Conservation (phyloP, 2,888 invertebrate species). For the Drosophila falleni region DNA sequence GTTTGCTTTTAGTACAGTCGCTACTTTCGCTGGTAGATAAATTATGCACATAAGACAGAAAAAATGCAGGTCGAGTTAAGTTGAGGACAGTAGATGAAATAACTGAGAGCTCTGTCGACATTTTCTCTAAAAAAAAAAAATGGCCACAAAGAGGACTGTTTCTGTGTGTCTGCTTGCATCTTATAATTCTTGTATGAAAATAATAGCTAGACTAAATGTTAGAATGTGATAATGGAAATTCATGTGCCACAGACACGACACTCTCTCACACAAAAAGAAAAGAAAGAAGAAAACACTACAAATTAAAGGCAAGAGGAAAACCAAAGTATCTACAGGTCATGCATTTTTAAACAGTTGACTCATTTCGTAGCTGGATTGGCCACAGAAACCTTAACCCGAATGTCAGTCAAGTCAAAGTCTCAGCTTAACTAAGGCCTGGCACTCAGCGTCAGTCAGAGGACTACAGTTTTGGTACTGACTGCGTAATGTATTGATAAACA, state of each 20-base stretch:
- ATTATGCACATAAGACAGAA: slow-evolving; percentile 66
- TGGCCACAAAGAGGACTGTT: slow-evolving; percentile 5
- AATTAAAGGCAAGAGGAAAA: neutral
- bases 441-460: slow-evolving; percentile 17
- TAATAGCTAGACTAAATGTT: slow-evolving; percentile 76
- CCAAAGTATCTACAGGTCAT: slow-evolving; percentile 36
- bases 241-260: slow-evolving; percentile 67
- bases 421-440: slow-evolving; percentile 30
- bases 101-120: slow-evolving; percentile 5
- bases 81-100: slow-evolving; percentile 5
- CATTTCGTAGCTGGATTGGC: slow-evolving; percentile 7
- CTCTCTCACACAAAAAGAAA: slow-evolving; percentile 2
- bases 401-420: slow-evolving; percentile 31
- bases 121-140: neutral
- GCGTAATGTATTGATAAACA: slow-evolving; percentile 77
- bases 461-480: slow-evolving; percentile 42
- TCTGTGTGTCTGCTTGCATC: slow-evolving; percentile 58
- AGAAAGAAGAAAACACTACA: neutral
- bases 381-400: slow-evolving; percentile 31
- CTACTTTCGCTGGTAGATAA: slow-evolving; percentile 71
- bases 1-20: slow-evolving; percentile 39
- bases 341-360: slow-evolving; percentile 56
- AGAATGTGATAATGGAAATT: slow-evolving; percentile 78
- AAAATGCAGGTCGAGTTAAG: slow-evolving; percentile 50
- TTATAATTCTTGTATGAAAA: slow-evolving; percentile 75